These are phyloP conservation scores for Drosophila funebris DNA, from an alignment of 1,140 invertebrate genomes.

Conservation along the genomic window DNA sequence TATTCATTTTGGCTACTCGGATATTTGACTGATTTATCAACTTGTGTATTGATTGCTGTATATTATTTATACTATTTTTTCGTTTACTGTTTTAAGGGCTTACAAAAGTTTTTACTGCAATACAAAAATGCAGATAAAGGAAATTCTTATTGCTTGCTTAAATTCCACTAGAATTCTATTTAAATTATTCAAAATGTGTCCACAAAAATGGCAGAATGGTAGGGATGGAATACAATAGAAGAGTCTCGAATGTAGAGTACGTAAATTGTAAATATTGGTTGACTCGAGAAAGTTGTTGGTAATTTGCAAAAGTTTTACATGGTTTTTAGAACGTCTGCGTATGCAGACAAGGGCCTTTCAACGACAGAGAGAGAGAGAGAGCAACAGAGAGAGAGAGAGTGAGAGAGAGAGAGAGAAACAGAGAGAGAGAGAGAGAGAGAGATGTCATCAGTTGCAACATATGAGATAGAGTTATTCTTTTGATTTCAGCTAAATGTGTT, in stretches of 20 bases:
- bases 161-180: not conserved
- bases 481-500: not conserved
- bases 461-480: not conserved
- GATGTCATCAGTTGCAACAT: not conserved
- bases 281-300: conserved; percentile 22
- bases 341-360: conserved; percentile 45
- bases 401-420: too few species aligned
- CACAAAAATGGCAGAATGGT: not conserved
- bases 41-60: too few species aligned
- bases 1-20: not conserved
- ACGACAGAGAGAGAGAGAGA: too few species aligned
- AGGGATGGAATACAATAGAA: not conserved
- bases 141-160: not conserved
- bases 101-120: not conserved
- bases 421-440: too few species aligned
- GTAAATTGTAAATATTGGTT: conserved; percentile 11
- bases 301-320: conserved; percentile 45
- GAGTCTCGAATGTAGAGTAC: not conserved
- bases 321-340: conserved; percentile 45
- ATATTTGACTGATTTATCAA: not conserved
- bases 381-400: too few species aligned
- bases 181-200: conserved; percentile 5
- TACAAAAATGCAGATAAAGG: not conserved
- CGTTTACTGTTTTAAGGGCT: too few species aligned
- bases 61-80: too few species aligned